Percentiles rank a stretch among this genome's conserved stretches.
These are phyloP conservation scores for Corapipo altera DNA, from an alignment of 2,113 vertebrate genomes.

Conservation along the genomic window DNA sequence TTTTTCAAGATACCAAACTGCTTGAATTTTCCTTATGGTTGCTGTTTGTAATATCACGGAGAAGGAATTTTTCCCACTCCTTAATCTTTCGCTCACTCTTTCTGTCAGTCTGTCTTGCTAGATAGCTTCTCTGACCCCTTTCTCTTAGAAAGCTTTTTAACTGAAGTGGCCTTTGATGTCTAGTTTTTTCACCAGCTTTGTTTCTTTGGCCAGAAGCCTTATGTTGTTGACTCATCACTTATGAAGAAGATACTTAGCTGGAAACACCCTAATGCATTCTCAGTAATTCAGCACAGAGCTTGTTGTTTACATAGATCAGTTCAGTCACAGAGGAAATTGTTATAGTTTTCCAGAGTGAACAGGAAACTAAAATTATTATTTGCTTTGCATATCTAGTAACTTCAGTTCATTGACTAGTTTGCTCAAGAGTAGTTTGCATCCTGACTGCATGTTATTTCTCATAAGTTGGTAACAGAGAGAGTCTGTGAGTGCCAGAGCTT, in stretches of 20 bases:
- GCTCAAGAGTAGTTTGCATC: neutral
- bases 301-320: neutral
- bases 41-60: accelerated
- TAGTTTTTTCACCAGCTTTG: neutral
- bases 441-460: neutral
- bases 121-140: constrained; percentile 5
- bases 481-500: neutral
- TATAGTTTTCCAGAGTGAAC: neutral
- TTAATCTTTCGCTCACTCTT: neutral
- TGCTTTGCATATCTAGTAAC: neutral
- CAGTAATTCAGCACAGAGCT: neutral
- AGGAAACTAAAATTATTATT: neutral
- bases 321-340: neutral
- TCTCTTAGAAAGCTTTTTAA: neutral
- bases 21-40: neutral
- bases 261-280: neutral
- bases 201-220: neutral
- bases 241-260: neutral
- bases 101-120: neutral
- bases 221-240: neutral
- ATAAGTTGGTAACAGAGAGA: neutral
- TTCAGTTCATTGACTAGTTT: neutral
- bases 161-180: constrained; percentile 5
- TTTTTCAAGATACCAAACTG: neutral
- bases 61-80: neutral